Evolutionary conservation across 2,797 vertebrate genomes (phyloP).

Genomic region (Melanotaenia parkinsoni): DNA sequence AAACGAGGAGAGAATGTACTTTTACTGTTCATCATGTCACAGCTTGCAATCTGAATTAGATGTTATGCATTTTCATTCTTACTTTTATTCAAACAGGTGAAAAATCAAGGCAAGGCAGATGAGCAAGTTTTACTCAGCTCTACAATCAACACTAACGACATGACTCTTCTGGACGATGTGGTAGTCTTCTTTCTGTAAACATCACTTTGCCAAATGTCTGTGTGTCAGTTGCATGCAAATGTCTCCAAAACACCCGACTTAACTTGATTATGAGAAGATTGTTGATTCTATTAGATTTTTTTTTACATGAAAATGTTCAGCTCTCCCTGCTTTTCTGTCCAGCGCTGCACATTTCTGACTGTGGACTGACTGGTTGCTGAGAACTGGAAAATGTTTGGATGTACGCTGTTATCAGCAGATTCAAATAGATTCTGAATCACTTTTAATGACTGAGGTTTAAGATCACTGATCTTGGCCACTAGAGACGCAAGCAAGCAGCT

Average conservation of each 20-base stretch:
- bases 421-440: not conserved
- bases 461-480: not conserved
- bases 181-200: constrained; percentile 4
- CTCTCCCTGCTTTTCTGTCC: not conserved
- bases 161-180: not conserved
- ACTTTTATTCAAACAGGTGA: not conserved
- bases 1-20: constrained; percentile 1
- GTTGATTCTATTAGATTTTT: not conserved
- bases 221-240: constrained; percentile 59
- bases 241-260: constrained; percentile 32
- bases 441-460: not conserved
- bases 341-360: not conserved
- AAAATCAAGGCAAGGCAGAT: not conserved
- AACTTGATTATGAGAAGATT: constrained; percentile 10
- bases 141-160: not conserved
- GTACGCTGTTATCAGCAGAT: constrained; percentile 3
- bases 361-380: not conserved
- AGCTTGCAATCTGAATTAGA: constrained; percentile 12
- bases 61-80: not conserved
- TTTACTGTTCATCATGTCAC: constrained; percentile 5
- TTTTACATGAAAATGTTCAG: not conserved
- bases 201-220: constrained; percentile 18
- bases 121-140: not conserved
- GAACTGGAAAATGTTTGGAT: not conserved
- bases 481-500: not conserved